Conservation (phyloP, 2,113 vertebrate genomes). For the Paedocypris sp. region DNA sequence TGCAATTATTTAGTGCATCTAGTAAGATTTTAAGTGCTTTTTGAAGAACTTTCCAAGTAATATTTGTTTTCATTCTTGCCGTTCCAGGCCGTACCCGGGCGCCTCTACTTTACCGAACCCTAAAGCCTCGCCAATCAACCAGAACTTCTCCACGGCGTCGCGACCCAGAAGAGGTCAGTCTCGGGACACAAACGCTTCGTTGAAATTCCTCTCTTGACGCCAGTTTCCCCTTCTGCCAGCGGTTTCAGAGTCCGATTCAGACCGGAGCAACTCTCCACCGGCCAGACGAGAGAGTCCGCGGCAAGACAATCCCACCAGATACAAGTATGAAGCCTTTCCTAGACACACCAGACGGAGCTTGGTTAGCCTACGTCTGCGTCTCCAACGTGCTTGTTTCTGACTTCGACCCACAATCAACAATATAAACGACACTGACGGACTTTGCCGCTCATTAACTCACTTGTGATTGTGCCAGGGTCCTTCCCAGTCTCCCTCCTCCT, state of each 20-base stretch:
- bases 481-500: constrained; percentile 48
- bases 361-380: no score
- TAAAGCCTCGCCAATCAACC: constrained; percentile 46
- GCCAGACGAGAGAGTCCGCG: constrained; percentile 38
- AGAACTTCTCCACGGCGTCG: constrained; percentile 38
- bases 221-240: constrained; percentile 31
- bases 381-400: no score
- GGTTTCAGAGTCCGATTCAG: constrained; percentile 59
- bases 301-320: constrained; percentile 44
- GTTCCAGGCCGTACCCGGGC: constrained; percentile 51
- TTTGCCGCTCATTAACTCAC: no score
- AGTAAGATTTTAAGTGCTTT: no score
- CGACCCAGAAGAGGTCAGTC: constrained; percentile 47
- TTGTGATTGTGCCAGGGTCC: constrained; percentile 49
- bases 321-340: constrained; percentile 54
- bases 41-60: no score
- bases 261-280: constrained; percentile 49
- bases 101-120: constrained; percentile 44
- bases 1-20: no score
- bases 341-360: no score
- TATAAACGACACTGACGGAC: no score
- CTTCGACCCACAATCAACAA: no score
- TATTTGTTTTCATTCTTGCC: neutral
- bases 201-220: no score
- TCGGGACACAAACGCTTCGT: neutral